phyloP scores from a whole-genome alignment of 1,140 invertebrate species.

The Callitettix versicolor region DNA sequence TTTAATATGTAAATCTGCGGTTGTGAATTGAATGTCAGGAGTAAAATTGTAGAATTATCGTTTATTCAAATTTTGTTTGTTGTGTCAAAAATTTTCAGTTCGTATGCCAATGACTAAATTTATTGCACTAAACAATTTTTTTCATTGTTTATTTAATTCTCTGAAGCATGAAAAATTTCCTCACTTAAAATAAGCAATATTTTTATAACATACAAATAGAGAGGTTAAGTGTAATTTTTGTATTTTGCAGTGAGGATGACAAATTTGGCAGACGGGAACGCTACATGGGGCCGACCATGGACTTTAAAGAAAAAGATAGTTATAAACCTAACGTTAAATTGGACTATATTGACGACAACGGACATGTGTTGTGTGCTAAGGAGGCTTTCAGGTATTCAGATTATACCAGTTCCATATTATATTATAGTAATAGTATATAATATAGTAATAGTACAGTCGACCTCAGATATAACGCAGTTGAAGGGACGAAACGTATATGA shows the following conservation, averaged over 20 bases:
- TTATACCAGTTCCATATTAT: no score
- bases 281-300: conserved; percentile 73
- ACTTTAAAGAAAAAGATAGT: conserved; percentile 88
- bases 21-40: background rate
- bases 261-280: conserved; percentile 66
- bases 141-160: no score
- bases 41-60: no score
- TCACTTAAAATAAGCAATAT: no score
- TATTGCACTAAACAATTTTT: no score
- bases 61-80: background rate
- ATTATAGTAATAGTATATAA: background rate
- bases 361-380: conserved; percentile 79
- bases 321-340: conserved; percentile 95
- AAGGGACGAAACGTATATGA: no score
- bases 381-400: conserved; percentile 88
- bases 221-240: no score
- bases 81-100: no score
- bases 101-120: background rate
- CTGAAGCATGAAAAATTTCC: no score
- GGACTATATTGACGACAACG: conserved; percentile 95
- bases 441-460: background rate
- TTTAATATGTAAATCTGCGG: no score
- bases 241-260: conserved; percentile 62
- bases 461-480: no score
- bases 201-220: no score